Percentiles rank a stretch among this genome's conserved stretches.
These are phyloP conservation scores for Gymnodraco acuticeps DNA, from an alignment of 2,797 vertebrate genomes.

Conservation along the genomic window DNA sequence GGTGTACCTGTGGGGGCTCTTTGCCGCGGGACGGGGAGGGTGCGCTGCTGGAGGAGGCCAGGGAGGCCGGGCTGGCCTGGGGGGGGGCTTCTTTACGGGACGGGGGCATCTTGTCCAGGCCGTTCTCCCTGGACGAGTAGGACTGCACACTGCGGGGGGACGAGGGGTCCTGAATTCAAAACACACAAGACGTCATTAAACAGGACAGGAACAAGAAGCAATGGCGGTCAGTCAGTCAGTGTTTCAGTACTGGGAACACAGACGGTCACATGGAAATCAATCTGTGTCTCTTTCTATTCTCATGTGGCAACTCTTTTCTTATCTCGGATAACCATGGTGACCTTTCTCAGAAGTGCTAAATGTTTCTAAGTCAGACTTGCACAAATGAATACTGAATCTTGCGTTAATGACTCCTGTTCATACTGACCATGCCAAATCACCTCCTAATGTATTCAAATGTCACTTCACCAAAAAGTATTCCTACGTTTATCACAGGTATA, in stretches of 20 bases:
- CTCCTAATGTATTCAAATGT: background rate
- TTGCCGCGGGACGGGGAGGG: conserved; percentile 87
- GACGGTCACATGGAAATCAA: background rate
- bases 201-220: background rate
- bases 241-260: background rate
- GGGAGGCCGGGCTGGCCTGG: conserved; percentile 88
- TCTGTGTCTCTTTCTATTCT: background rate
- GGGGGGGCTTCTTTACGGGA: conserved; percentile 85
- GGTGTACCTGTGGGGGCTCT: conserved; percentile 81
- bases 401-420: background rate
- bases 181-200: background rate
- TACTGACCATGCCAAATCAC: background rate
- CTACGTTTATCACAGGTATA: background rate
- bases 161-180: conserved; percentile 82
- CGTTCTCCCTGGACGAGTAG: conserved; percentile 90
- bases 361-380: background rate
- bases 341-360: background rate
- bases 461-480: background rate
- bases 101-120: conserved; percentile 86
- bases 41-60: conserved; percentile 90
- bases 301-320: background rate
- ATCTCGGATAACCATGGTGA: background rate
- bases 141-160: conserved; percentile 91
- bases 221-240: background rate
- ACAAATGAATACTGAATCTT: background rate